phyloP scores from a whole-genome alignment of 2,797 vertebrate genomes.

The Myiotriccus ornatus region DNA sequence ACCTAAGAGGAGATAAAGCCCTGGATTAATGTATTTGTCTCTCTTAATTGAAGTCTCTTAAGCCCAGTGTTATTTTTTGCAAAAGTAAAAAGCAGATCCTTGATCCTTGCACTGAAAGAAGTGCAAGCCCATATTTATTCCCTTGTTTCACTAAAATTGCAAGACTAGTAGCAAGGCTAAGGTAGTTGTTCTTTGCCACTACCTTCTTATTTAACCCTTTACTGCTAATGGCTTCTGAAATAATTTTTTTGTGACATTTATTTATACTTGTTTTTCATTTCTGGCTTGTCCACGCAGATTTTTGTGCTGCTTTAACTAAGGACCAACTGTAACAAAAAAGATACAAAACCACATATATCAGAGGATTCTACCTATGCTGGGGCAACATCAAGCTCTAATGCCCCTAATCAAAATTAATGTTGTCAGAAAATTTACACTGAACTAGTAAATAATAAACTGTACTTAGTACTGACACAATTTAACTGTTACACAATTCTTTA shows the following conservation, averaged over 20 bases:
- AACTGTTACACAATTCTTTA: neutral
- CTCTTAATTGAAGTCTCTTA: neutral
- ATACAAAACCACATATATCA: neutral
- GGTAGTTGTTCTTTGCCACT: neutral
- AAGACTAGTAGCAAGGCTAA: neutral
- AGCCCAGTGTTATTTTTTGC: neutral
- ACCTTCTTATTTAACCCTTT: neutral
- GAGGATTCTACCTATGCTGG: neutral
- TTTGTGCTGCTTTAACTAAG: neutral
- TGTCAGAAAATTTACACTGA: neutral
- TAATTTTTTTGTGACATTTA: neutral
- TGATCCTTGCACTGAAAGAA: neutral
- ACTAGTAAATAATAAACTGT: neutral
- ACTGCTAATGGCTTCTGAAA: neutral
- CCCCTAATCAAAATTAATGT: neutral
- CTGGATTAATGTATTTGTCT: neutral
- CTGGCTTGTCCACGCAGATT: neutral
- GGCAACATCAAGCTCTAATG: neutral
- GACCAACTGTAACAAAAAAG: neutral
- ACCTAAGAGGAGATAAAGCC: neutral
- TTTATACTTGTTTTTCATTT: neutral
- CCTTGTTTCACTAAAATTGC: neutral
- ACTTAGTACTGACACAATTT: neutral
- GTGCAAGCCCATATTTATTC: neutral
- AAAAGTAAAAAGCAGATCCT: neutral